These are phyloP conservation scores for Schizothorax lantsangensis DNA, from an alignment of 2,797 vertebrate genomes.

Conservation along the genomic window DNA sequence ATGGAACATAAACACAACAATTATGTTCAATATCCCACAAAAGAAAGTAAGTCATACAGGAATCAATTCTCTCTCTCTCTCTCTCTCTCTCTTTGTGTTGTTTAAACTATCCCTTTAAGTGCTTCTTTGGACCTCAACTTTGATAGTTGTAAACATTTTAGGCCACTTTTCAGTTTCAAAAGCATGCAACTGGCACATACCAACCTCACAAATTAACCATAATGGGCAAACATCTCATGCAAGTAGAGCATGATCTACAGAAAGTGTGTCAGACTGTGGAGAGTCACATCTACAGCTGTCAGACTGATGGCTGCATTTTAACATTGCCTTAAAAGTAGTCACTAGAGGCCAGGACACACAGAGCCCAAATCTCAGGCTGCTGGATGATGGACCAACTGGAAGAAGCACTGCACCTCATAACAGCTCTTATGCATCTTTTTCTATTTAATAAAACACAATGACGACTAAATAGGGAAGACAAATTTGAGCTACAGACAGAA, in stretches of 20 bases:
- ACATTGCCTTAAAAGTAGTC: constrained; percentile 39
- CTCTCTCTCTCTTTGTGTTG: neutral
- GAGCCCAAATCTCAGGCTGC: neutral
- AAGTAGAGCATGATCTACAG: neutral
- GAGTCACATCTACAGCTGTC: constrained; percentile 17
- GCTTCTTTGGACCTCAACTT: neutral
- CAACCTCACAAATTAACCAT: constrained; percentile 11
- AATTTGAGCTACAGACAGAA: neutral
- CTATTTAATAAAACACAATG: neutral
- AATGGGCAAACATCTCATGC: neutral
- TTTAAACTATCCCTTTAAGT: neutral
- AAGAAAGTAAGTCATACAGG: neutral
- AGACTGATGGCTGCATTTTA: constrained; percentile 27
- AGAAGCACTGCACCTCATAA: neutral
- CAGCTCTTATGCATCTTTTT: neutral
- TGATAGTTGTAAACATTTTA: neutral
- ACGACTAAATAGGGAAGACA: neutral
- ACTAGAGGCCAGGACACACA: neutral
- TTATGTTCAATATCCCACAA: neutral
- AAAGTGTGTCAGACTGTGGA: neutral
- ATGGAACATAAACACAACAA: too few species aligned
- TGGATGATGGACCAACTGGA: neutral
- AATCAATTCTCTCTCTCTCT: neutral
- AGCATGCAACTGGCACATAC: neutral
- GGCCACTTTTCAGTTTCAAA: neutral